These are phyloP conservation scores for Plectropomus leopardus DNA, from an alignment of 2,113 vertebrate genomes.

Conservation along the genomic window DNA sequence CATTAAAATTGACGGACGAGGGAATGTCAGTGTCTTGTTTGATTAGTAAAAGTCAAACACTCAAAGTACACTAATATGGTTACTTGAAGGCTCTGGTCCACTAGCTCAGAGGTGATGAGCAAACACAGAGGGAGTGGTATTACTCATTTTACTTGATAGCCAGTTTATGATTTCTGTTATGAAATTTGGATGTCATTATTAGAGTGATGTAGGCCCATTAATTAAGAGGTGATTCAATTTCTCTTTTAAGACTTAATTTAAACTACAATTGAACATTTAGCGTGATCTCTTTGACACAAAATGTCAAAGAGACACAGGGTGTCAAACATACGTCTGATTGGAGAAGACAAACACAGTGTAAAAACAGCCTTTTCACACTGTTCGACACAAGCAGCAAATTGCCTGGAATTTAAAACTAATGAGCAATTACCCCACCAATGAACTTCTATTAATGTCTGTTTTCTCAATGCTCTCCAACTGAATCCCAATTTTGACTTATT, in stretches of 20 bases:
- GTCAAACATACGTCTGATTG: conserved; percentile 64
- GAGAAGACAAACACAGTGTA: conserved; percentile 54
- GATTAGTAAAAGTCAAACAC: conserved; percentile 16
- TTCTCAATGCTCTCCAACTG: conserved; percentile 58
- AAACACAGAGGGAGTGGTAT: background rate
- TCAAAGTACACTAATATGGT: background rate
- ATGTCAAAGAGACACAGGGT: conserved; percentile 52
- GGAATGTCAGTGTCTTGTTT: conserved; percentile 9
- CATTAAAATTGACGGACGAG: background rate
- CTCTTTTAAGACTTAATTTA: conserved; percentile 47
- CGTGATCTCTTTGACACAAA: conserved; percentile 44
- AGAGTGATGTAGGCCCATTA: conserved; percentile 10
- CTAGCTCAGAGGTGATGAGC: background rate
- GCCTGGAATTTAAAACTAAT: conserved; percentile 79
- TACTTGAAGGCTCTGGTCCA: background rate
- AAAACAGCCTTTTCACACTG: conserved; percentile 68
- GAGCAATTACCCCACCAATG: conserved; percentile 77
- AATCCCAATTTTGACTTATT: conserved; percentile 66
- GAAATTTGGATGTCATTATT: conserved; percentile 8
- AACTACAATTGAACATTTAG: conserved; percentile 58
- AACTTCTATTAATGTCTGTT: conserved; percentile 71
- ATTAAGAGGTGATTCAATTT: conserved; percentile 39
- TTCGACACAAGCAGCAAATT: conserved; percentile 72
- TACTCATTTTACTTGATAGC: conserved; percentile 8
- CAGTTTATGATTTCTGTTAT: conserved; percentile 15